These are phyloP conservation scores for Apteryx mantelli DNA, from an alignment of 2,113 vertebrate species.

Conservation along the genomic window DNA sequence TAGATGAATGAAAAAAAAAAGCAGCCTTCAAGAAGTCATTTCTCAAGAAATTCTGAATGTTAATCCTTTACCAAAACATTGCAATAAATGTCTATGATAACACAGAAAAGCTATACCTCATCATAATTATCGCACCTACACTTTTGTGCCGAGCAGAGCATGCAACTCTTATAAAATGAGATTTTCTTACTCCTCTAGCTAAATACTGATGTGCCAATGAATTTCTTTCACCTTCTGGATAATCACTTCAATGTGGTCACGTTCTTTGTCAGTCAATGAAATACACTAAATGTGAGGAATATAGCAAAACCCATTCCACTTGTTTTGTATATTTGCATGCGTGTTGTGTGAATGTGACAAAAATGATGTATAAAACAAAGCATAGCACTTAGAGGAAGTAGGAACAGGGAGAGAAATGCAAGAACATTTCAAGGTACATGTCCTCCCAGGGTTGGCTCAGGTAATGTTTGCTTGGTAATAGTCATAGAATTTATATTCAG, in stretches of 20 bases:
- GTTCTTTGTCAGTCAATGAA: background rate
- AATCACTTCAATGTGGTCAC: accelerated
- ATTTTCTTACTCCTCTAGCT: background rate
- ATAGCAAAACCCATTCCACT: background rate
- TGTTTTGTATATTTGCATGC: background rate
- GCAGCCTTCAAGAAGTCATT: background rate
- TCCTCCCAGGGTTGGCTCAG: background rate
- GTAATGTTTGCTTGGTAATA: background rate
- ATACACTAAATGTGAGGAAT: background rate
- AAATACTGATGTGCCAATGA: background rate
- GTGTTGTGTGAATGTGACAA: background rate
- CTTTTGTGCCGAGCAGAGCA: background rate
- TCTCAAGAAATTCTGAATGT: background rate
- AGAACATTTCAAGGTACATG: background rate
- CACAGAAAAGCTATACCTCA: background rate
- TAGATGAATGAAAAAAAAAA: background rate
- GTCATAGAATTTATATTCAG: background rate
- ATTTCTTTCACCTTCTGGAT: background rate
- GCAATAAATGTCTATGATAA: background rate
- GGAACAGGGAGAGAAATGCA: background rate
- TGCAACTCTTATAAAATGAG: background rate
- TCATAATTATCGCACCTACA: background rate
- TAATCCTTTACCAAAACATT: background rate
- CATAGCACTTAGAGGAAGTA: background rate
- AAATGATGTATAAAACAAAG: background rate